A percentile compares a stretch with the other conserved stretches of the same genome.
Conservation (phyloP, 2,113 vertebrate species). For the Nesoenas mayeri region DNA sequence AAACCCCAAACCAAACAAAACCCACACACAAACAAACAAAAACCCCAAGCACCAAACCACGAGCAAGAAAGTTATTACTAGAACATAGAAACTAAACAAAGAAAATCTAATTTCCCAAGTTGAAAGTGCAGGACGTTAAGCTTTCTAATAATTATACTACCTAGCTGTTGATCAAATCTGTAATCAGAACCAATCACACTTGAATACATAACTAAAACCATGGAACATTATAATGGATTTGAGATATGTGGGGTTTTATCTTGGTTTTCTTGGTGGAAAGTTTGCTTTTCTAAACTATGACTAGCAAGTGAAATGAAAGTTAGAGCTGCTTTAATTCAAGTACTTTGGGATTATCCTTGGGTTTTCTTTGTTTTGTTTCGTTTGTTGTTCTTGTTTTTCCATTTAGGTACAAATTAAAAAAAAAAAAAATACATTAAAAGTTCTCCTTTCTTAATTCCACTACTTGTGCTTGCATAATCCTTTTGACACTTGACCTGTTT, state of each 20-base stretch:
- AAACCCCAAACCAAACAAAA: neutral
- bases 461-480: neutral
- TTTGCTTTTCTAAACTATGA: neutral
- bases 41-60: fast-evolving
- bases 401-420: neutral
- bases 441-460: neutral
- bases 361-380: too few species aligned
- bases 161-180: neutral
- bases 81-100: neutral
- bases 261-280: neutral
- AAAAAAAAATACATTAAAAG: neutral
- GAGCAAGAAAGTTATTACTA: neutral
- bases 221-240: neutral
- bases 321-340: neutral
- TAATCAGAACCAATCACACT: neutral
- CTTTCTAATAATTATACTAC: neutral
- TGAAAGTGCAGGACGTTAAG: neutral
- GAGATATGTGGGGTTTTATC: neutral
- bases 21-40: neutral
- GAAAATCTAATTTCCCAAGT: neutral
- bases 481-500: neutral
- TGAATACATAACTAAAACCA: neutral
- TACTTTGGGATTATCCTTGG: neutral
- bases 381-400: too few species aligned
- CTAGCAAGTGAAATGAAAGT: neutral